phyloP scores from a whole-genome alignment of 2,113 vertebrate genomes.

The Lycocorax pyrrhopterus region DNA sequence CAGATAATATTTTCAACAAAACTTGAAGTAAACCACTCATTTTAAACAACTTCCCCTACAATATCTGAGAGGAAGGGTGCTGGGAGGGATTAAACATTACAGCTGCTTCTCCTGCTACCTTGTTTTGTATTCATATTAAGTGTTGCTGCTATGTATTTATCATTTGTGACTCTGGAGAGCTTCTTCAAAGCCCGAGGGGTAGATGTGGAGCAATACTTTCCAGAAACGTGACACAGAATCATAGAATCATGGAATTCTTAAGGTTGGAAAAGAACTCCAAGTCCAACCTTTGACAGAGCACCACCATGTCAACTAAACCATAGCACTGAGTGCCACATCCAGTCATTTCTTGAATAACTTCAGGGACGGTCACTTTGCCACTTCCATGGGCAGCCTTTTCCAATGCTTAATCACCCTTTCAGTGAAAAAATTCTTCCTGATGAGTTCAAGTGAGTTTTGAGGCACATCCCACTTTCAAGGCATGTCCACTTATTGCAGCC shows the following conservation, averaged over 20 bases:
- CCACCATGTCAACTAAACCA: too few relatives aligned
- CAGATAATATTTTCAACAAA: neutral
- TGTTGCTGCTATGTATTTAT: neutral
- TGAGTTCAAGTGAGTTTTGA: neutral
- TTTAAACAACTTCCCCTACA: neutral
- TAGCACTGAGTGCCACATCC: neutral
- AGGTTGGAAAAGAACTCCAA: neutral
- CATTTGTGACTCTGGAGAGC: neutral
- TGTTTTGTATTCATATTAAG: neutral
- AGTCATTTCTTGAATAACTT: neutral
- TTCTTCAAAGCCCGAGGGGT: neutral
- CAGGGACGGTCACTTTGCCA: accelerated
- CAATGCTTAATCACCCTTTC: neutral
- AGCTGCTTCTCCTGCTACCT: neutral
- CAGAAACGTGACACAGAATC: neutral
- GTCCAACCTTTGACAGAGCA: neutral
- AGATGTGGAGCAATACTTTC: neutral
- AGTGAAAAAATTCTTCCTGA: neutral
- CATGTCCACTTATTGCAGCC: neutral
- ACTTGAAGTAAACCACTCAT: neutral
- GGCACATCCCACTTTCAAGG: neutral
- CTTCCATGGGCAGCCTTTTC: neutral
- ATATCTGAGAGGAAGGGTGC: neutral
- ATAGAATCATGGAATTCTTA: neutral
- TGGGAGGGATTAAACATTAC: neutral